Conservation (phyloP, 2,113 vertebrate genomes). For the Hymenochirus boettgeri region DNA sequence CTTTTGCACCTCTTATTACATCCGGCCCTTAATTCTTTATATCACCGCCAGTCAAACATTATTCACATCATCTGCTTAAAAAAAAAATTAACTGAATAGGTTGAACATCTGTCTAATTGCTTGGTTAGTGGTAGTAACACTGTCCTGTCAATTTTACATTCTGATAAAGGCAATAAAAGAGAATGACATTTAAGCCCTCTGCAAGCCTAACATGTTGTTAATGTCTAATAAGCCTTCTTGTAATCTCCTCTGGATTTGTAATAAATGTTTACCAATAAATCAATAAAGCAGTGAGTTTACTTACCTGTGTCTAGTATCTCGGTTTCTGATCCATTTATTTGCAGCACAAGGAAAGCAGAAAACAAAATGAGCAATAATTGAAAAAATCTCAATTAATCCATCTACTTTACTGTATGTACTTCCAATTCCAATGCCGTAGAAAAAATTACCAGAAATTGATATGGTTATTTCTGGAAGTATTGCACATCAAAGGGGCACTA, state of each 20-base stretch:
- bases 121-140: constrained; percentile 22
- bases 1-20: too few species aligned
- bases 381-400: constrained; percentile 12
- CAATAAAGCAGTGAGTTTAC: constrained; percentile 46
- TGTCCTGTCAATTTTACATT: constrained; percentile 10
- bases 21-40: too few species aligned
- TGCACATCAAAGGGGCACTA: too few species aligned
- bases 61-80: too few species aligned
- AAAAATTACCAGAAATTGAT: too few species aligned
- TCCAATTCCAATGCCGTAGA: too few species aligned
- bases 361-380: constrained; percentile 49
- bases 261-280: not conserved
- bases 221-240: constrained; percentile 38
- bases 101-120: not conserved
- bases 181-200: constrained; percentile 37
- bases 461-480: too few species aligned
- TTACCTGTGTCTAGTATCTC: constrained; percentile 97
- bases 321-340: constrained; percentile 73
- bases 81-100: not conserved
- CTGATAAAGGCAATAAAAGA: constrained; percentile 16
- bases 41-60: too few species aligned
- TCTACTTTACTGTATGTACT: too few species aligned
- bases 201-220: constrained; percentile 42
- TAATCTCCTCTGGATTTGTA: constrained; percentile 12
- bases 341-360: constrained; percentile 51